Percentiles rank a stretch among this genome's conserved stretches.
These are phyloP conservation scores for Saxidomus purpurata DNA, from an alignment of 1,140 invertebrate species.

Conservation along the genomic window DNA sequence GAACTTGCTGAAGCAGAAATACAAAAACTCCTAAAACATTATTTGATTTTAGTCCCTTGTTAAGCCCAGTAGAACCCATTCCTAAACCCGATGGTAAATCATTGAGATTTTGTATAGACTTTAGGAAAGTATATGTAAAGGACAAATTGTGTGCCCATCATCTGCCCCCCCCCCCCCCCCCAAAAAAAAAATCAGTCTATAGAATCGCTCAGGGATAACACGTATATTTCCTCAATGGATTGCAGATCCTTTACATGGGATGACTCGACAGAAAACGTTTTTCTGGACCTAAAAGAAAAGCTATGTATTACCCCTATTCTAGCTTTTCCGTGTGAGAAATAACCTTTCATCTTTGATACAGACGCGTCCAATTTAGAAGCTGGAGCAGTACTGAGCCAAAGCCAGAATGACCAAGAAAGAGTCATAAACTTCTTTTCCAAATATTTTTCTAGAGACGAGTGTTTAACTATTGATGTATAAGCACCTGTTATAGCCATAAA, in stretches of 20 bases:
- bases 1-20: constrained; percentile 31
- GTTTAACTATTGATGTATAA: constrained; percentile 49
- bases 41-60: constrained; percentile 15
- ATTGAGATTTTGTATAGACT: constrained; percentile 28
- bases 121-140: constrained; percentile 20
- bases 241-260: constrained; percentile 13
- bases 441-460: neutral
- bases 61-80: neutral
- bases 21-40: neutral
- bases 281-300: constrained; percentile 6
- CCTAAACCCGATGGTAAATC: constrained; percentile 10
- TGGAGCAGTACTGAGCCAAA: neutral
- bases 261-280: constrained; percentile 5
- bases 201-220: neutral
- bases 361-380: neutral
- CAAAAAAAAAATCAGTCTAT: constrained; percentile 27
- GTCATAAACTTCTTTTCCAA: neutral
- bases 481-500: constrained; percentile 60
- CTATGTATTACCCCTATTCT: neutral
- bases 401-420: constrained; percentile 2
- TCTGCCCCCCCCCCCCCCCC: too few relatives aligned
- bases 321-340: neutral
- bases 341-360: neutral
- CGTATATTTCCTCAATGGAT: constrained; percentile 29
- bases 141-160: constrained; percentile 15